Conservation (phyloP, 2,113 vertebrate species). For the Tyto alba region DNA sequence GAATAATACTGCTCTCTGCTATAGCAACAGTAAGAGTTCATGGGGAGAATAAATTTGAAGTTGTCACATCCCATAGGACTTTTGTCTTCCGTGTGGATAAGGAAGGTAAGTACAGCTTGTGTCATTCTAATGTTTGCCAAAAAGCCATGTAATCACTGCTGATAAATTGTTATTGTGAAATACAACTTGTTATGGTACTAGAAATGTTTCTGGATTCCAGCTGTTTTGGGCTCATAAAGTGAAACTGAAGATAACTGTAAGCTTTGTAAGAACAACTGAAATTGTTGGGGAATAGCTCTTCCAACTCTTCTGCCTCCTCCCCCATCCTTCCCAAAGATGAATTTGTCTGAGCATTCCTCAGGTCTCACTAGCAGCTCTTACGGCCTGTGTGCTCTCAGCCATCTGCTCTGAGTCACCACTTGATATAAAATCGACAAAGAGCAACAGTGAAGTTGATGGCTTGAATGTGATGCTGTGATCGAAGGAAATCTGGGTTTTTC, state of each 20-base stretch:
- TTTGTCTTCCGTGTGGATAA: slow-evolving; percentile 91
- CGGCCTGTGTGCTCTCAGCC: not conserved
- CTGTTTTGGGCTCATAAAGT: not conserved
- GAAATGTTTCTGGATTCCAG: not conserved
- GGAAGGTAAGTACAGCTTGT: slow-evolving; percentile 80
- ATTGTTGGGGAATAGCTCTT: not conserved
- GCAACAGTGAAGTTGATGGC: not conserved
- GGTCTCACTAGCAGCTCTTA: not conserved
- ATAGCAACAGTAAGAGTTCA: slow-evolving; percentile 79
- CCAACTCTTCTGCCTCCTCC: not conserved
- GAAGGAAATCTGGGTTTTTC: not conserved
- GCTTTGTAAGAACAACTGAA: not conserved
- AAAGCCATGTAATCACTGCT: not conserved
- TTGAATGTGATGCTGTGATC: not conserved
- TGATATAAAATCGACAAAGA: slow-evolving; percentile 18
- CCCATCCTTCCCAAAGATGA: not conserved
- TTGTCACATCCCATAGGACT: slow-evolving; percentile 87
- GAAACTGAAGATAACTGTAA: not conserved
- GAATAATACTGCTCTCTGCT: slow-evolving; percentile 86
- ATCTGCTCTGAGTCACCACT: not conserved
- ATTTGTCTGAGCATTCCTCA: not conserved
- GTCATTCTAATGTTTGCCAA: not conserved
- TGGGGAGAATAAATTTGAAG: slow-evolving; percentile 93
- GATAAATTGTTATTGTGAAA: not conserved
- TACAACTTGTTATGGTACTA: not conserved